phyloP scores from a whole-genome alignment of 2,797 vertebrate genomes.

The Onychomys arenicola region DNA sequence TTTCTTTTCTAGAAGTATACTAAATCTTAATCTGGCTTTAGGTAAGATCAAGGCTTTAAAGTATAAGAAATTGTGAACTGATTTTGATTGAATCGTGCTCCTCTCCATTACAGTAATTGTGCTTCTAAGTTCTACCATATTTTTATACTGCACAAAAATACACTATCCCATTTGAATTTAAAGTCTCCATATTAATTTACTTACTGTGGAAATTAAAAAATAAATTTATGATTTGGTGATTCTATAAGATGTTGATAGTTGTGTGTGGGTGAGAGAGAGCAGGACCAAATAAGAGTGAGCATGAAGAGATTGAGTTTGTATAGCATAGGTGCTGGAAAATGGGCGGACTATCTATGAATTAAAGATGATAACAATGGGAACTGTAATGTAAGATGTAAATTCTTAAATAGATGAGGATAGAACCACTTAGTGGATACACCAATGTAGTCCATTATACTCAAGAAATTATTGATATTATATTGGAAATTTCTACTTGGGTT shows the following conservation, averaged over 20 bases:
- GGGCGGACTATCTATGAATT: neutral
- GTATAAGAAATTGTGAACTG: neutral
- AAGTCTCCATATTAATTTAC: neutral
- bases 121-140: neutral
- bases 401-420: neutral
- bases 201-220: neutral
- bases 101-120: neutral
- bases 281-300: neutral
- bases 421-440: too few species aligned
- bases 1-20: neutral
- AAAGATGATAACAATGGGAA: neutral
- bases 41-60: neutral
- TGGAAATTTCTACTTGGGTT: neutral
- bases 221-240: neutral
- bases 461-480: neutral
- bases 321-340: neutral
- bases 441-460: too few species aligned
- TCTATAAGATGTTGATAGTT: neutral
- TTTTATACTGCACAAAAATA: neutral
- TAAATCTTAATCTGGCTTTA: neutral
- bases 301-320: neutral
- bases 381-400: too few species aligned
- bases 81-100: neutral
- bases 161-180: neutral
- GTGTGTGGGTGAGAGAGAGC: neutral